Conservation (phyloP, 2,797 vertebrate genomes). For the Perodicticus potto region DNA sequence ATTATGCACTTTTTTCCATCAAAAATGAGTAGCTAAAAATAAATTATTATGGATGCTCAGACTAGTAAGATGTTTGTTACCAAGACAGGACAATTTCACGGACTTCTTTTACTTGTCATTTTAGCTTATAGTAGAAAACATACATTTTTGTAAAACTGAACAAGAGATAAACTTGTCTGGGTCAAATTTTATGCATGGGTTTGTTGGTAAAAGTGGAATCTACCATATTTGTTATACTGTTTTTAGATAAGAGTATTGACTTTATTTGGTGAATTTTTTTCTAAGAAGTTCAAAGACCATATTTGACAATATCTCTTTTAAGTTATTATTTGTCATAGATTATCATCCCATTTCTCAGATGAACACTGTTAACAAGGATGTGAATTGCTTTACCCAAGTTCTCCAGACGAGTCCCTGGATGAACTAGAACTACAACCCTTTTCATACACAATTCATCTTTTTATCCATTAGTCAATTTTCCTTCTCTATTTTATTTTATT, state of each 20-base stretch:
- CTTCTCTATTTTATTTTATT: neutral
- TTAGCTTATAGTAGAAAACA: neutral
- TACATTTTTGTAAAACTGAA: conserved; percentile 19
- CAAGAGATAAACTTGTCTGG: neutral
- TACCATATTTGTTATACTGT: neutral
- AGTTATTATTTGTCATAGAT: neutral
- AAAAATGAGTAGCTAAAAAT: conserved; percentile 29
- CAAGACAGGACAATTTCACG: neutral
- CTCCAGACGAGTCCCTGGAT: neutral
- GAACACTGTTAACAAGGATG: neutral
- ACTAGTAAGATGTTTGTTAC: neutral
- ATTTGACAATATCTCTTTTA: conserved; percentile 25
- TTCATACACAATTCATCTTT: neutral
- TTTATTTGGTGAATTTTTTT: conserved; percentile 45
- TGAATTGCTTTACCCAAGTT: conserved; percentile 5
- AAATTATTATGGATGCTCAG: neutral
- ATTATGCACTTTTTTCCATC: neutral
- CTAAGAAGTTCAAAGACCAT: conserved; percentile 39
- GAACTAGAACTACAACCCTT: conserved; percentile 18
- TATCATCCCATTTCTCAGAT: conserved; percentile 54
- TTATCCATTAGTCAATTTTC: neutral
- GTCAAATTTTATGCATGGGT: neutral
- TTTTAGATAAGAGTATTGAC: conserved; percentile 33
- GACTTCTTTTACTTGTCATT: neutral
- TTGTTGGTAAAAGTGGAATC: neutral